Evolutionary conservation across 92 coral and sea anemone species (phyloP), one percentile per base, ranked within the genome.

Genomic region (Epizoanthus rinbou): DNA sequence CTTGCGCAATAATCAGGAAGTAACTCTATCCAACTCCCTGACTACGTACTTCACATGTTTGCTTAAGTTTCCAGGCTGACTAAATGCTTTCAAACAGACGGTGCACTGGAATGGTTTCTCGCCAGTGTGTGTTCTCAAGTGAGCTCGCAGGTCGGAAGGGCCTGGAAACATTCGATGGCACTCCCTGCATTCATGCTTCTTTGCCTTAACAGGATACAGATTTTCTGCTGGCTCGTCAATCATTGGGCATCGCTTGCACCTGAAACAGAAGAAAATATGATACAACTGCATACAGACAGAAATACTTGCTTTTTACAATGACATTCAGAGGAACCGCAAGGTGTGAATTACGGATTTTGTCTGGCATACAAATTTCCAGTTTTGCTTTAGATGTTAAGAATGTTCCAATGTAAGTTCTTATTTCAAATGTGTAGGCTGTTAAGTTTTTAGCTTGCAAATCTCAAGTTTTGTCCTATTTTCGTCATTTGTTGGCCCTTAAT

Each of bases 241-340:
- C 93, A 92, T 93, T 28, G 98, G 98, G 69, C 98, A 93, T 65
- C 98, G 88, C 69, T 88, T 84, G 67, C 98, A 93, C 76, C 98
- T 93, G 57, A 33, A 64, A 14, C 21, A 17, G 28, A 39, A 45
- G 60, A 58, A 76, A 3, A 66, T 56, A 75, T 64, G 0, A 17
- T 10, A 50, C 54, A 50, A 50, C 54, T 50, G 5, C n/a, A 45
- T 3, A 5, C 79, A 31, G 53, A 50, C 64, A 19, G 66, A 52
- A 17, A 31, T 47, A 50, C 63, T 50, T 6, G 37, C 33, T 22
- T 54, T 50, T 8, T 6, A 16, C 31, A 62, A 0, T 59, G n/a
- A 37, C 22, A 7, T 4, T 39, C 41, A 35, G 52, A 22, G 18
- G 10, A 5, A 21, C 24, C 9, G 35, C 6, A 37, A 3, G 43